A percentile compares a stretch with the other conserved stretches of the same genome.
phyloP scores from a whole-genome alignment of 2,888 invertebrate genomes.

The Caenorhabditis zanzibari region DNA sequence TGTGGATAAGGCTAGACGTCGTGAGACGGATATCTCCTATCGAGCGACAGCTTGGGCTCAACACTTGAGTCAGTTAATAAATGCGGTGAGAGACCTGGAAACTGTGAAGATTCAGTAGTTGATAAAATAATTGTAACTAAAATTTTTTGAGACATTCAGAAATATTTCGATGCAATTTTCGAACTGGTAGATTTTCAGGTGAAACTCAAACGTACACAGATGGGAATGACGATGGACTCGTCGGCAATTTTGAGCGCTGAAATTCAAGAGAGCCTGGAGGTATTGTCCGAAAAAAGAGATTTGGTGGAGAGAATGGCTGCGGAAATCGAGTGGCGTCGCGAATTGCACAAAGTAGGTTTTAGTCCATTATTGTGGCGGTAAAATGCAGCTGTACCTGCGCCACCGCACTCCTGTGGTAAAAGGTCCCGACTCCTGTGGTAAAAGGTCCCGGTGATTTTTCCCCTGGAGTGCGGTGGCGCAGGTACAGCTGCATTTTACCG shows the following conservation, averaged over 20 bases:
- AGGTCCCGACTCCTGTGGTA: too few relatives aligned
- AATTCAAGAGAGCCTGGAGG: conserved; percentile 52
- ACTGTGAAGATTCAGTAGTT: too few relatives aligned
- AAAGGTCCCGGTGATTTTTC: too few relatives aligned
- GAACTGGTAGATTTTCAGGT: too few relatives aligned
- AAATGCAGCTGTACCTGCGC: too few relatives aligned
- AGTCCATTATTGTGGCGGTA: too few relatives aligned
- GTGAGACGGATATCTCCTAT: conserved; percentile 59
- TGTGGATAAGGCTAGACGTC: conserved; percentile 64
- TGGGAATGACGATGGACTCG: conserved; percentile 51
- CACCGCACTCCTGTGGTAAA: too few relatives aligned
- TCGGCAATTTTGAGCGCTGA: conserved; percentile 54
- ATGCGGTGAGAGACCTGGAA: conserved; percentile 40
- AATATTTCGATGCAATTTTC: too few relatives aligned
- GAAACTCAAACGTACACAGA: conserved; percentile 48
- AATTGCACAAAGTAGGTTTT: conserved; percentile 46
- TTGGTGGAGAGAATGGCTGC: conserved; percentile 50
- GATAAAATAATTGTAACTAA: too few relatives aligned
- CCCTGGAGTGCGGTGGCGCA: too few relatives aligned
- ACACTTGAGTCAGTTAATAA: conserved; percentile 56
- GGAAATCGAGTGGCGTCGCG: conserved; percentile 60
- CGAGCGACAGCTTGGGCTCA: conserved; percentile 61
- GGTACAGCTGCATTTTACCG: too few relatives aligned
- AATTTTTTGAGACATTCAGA: background rate
- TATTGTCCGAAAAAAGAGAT: conserved; percentile 52